phyloP scores from a whole-genome alignment of 2,113 vertebrate genomes.

The Paramisgurnus dabryanus region DNA sequence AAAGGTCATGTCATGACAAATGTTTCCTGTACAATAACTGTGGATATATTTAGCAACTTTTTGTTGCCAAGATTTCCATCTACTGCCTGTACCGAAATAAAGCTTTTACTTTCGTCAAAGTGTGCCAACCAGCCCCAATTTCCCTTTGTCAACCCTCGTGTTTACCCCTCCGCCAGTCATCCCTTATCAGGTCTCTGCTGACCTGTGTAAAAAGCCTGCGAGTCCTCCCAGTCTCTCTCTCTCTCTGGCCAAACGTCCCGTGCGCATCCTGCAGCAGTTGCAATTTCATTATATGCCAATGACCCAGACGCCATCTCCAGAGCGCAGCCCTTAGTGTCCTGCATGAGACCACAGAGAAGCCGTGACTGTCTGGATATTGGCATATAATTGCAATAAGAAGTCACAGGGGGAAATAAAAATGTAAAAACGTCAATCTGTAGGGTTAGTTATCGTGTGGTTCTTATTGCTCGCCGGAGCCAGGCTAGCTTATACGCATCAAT shows the following conservation, averaged over 20 bases:
- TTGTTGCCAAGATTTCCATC: too few species aligned
- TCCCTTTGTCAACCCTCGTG: neutral
- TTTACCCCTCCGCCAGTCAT: slow-evolving; percentile 27
- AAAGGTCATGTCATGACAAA: too few species aligned
- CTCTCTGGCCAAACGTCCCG: slow-evolving; percentile 63
- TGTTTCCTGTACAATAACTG: too few species aligned
- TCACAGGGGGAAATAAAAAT: slow-evolving; percentile 44
- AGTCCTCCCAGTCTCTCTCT: slow-evolving; percentile 68
- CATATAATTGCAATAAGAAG: slow-evolving; percentile 55
- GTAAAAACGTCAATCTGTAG: slow-evolving; percentile 45
- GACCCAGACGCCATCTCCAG: slow-evolving; percentile 60
- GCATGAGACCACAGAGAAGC: slow-evolving; percentile 57
- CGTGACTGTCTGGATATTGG: slow-evolving; percentile 54
- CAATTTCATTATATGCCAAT: slow-evolving; percentile 63
- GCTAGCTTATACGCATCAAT: neutral
- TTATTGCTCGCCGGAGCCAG: slow-evolving; percentile 53
- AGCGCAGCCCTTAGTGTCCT: slow-evolving; percentile 60
- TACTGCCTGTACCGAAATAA: too few species aligned
- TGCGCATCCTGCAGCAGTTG: slow-evolving; percentile 56
- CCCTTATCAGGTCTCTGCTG: slow-evolving; percentile 64
- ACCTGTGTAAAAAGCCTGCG: slow-evolving; percentile 70
- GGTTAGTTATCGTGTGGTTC: slow-evolving; percentile 57
- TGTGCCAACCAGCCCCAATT: too few species aligned
- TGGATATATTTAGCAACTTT: too few species aligned
- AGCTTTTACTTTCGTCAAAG: too few species aligned